These are phyloP conservation scores for Syngnathus acus DNA, from an alignment of 2,797 vertebrate species.

Conservation along the genomic window DNA sequence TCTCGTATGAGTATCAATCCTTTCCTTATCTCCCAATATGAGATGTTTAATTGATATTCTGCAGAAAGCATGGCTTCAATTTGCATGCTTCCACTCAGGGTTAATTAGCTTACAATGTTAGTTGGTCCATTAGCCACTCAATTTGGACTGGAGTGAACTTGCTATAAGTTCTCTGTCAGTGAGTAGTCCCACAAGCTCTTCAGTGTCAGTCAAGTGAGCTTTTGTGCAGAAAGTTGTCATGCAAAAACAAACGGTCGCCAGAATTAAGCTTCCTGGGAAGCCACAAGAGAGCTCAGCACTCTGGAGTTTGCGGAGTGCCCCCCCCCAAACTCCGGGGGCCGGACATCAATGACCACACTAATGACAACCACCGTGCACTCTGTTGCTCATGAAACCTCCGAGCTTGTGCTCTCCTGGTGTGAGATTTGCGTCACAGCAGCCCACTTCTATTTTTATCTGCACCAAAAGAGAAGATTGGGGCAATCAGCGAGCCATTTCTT, in stretches of 20 bases:
- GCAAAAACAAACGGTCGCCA: background rate
- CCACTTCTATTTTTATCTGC: background rate
- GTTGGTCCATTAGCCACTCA: background rate
- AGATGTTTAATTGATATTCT: background rate
- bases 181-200: background rate
- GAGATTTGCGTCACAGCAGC: background rate
- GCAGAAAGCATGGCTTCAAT: background rate
- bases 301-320: constrained; percentile 9
- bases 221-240: background rate
- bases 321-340: too few relatives aligned
- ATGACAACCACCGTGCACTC: constrained; percentile 34
- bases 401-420: background rate
- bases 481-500: background rate
- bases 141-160: background rate
- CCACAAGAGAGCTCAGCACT: constrained; percentile 30
- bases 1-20: too few relatives aligned
- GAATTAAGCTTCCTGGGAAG: background rate
- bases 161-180: background rate
- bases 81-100: background rate
- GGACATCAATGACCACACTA: constrained; percentile 26
- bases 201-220: background rate
- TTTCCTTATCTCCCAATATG: too few relatives aligned
- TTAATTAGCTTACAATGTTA: background rate
- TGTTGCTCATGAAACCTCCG: constrained; percentile 7
- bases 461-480: background rate